Evolutionary conservation across 2,888 invertebrate species (phyloP), one percentile per base, ranked within the genome.

Genomic region (Fabriciana adippe): DNA sequence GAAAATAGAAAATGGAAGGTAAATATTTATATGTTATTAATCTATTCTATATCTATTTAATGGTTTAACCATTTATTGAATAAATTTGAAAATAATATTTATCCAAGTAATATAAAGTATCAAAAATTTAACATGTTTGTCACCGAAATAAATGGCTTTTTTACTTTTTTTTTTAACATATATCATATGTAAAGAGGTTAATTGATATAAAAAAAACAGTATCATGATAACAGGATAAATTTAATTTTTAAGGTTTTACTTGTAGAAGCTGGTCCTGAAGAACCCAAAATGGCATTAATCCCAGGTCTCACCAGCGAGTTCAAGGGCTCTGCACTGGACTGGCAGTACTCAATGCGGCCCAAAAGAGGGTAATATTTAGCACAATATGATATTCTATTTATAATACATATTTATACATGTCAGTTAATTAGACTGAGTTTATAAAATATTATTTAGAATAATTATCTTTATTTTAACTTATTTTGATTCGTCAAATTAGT

Each of bases 1-100:
- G 92, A 92, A 71, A 92, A 92, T 55, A 82, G 80, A 31, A 88
- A 87, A 73, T 92, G 92, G 92, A 91, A 82, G 85, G 92, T 90
- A 70, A 50, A 6, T 45, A 13, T 16, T 16, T 8, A 51, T 31
- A 31, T 54, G 67, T 5, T 21, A 31, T 6, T 50, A 13, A 18
- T 2, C 8, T 8, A 51, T 8, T 35, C n/a, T 15, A 47, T 41
- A 41, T 11, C 35, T 41, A 41, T 11, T 11, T 41, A 41, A 41
- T 41, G 11, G 11, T 11, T 35, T 8, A 41, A 11, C 35, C 8
- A 11, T 41, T 11, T 41, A 41, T 11, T 11, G 11, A 41, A 41
- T 41, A 35, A 31, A 35, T 41, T 41, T 41, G 35, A 41, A 41
- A 11, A 41, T 41, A 8, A 11, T 11, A 41, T 41, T 41, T 8